Evolutionary conservation across 2,888 invertebrate genomes (phyloP), one percentile per base, ranked within the genome.

Genomic region (Diarsia dahlii): DNA sequence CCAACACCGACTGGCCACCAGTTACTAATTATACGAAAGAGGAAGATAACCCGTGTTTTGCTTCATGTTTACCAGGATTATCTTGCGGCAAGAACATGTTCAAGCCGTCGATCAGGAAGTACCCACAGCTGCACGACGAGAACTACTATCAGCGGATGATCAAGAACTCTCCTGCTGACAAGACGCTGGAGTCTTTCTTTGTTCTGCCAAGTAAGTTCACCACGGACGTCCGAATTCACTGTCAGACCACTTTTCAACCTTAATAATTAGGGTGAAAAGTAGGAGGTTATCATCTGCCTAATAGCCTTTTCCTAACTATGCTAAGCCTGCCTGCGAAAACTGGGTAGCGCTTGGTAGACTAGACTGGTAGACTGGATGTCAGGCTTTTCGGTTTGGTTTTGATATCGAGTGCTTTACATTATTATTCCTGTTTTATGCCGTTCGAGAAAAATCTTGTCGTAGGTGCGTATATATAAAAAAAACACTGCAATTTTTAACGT

Each of bases 41-140:
- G 0, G 9, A 34, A 18, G 1, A 18, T 60, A 4, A 10, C 34
- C 10, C 9, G 0, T 60, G 3, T 63, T 8, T 63, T 3, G 1
- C 46, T 45, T 46, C 0, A 0, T 15, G 3, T 74, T 46, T 66
- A 13, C 13, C 93, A 99, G 99, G 97, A 23, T 97, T 99, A 74
- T 97, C 97, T 39, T 98, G 98, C 2, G 97, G 97, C 70, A 97
- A 98, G 62, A 97, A 98, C 88, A 97, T 97, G 71, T 97, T 99
- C 90, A 97, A 98, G 69, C 96, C 97, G 34, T 97, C 97, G 79
- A 96, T 99, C 13, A 97, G 98, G 20, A 97, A 97, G 58, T 98
- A 98, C 91, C 98, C 99, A 0, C 98, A 99, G 90, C 97, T 99
- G 89, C 99, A 99, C 91, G 99, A 99, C 91, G 95, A 97, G 58